Percentiles rank a stretch among this genome's conserved stretches.
Evolutionary conservation across 2,888 invertebrate species (phyloP).

Genomic region (Tenthredo amoena): DNA sequence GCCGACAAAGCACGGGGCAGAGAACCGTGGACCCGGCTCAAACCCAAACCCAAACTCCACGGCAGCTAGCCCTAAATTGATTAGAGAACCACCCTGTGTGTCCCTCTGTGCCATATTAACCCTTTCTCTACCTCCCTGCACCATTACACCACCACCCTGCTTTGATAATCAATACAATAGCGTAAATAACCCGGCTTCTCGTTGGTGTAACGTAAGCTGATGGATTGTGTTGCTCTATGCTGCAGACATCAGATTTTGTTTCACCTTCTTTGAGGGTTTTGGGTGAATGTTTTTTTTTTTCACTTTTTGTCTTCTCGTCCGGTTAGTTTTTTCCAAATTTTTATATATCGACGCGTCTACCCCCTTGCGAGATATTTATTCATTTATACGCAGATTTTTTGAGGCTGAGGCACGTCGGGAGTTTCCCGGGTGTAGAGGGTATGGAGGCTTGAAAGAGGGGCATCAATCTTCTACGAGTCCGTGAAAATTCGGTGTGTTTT

Average conservation of each 20-base stretch:
- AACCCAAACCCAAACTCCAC: neutral
- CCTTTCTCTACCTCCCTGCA: conserved; percentile 37
- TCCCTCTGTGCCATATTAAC: conserved; percentile 45
- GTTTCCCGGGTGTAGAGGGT: neutral
- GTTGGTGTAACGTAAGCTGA: neutral
- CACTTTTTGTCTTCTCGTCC: neutral
- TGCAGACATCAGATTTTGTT: neutral
- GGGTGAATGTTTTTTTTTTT: neutral
- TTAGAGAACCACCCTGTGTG: conserved; percentile 45
- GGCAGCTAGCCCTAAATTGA: conserved; percentile 38
- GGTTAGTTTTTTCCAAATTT: neutral
- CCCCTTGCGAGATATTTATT: neutral
- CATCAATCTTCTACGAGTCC: conserved; percentile 60
- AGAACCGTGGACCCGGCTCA: neutral
- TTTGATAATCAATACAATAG: conserved; percentile 48
- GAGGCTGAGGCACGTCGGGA: neutral
- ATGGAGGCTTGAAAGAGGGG: conserved; percentile 27
- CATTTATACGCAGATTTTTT: conserved; percentile 1
- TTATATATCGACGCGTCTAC: neutral
- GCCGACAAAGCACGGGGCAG: neutral
- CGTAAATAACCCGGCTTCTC: conserved; percentile 34
- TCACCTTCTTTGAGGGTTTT: neutral
- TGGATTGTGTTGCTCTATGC: no score
- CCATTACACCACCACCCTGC: conserved; percentile 10
- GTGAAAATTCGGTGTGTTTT: conserved; percentile 51